Evolutionary conservation across 2,888 invertebrate species (phyloP), one percentile per base, ranked within the genome.

Genomic region (Sclerodermus sp.): DNA sequence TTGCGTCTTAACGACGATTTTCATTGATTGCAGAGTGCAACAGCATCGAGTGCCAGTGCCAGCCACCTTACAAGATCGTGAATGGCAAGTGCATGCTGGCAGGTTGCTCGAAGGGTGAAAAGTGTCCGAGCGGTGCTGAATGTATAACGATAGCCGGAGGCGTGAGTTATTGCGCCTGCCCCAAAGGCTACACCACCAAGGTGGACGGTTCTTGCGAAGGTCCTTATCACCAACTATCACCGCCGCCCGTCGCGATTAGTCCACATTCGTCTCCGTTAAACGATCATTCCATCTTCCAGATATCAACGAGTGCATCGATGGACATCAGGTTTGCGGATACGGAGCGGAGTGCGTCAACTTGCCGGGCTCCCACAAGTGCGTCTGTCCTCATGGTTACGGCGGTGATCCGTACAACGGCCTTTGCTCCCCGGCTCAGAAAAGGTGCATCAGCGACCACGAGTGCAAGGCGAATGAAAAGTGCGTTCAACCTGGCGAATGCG

Each of bases 91-190:
- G 94, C 74, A 89, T 93, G 18, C 79, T 94, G 52, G 89, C 91
- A 12, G 91, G 91, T 38, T 94, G 94, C 72, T 88, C 87, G 1
- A 86, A 86, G 62, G 87, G 88, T 34, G 89, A 90, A 55, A 87
- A 87, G 62, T 95, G 94, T 75, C 91, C 91, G 1, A 82, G 84
- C 55, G 93, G 93, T 9, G 94, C 94, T 1, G 92, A 95, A 71
- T 95, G 95, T 69, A 91, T 95, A 48, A 86, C 90, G 2, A 93
- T 94, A 62, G 89, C 93, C 12, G 92, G 92, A 18, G 91, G 91
- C 43, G 90, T 93, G 1, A 94, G 93, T 74, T 95, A 95, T 73
- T 95, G 95, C 68, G 94, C 94, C 43, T 95, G 95, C 73, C 94
- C 94, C 5, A 87, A 90, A 72, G 94, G 95, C 13, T 93, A 85